These are phyloP conservation scores for Digitonthophagus gazella DNA, from an alignment of 2,888 invertebrate species.

Conservation along the genomic window DNA sequence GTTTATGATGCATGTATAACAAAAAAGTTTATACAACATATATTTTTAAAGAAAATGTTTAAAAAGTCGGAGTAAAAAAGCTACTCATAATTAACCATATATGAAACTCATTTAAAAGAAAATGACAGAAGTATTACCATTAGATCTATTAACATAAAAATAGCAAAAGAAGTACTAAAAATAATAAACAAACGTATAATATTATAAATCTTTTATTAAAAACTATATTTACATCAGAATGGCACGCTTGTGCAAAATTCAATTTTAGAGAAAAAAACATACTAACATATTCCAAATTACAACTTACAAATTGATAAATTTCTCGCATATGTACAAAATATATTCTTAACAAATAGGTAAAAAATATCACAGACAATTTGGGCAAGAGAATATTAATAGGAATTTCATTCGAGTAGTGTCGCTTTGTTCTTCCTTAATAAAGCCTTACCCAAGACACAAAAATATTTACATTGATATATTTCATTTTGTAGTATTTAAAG, in stretches of 20 bases:
- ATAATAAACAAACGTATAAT: constrained; percentile 2
- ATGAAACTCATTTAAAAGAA: too few species aligned
- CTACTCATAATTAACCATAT: too few species aligned
- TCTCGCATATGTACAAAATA: constrained; percentile 9
- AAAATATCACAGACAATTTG: constrained; percentile 48
- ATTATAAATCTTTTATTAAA: constrained; percentile 15
- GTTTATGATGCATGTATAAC: too few species aligned
- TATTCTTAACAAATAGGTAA: constrained; percentile 15
- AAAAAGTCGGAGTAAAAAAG: too few species aligned
- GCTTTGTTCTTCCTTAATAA: constrained; percentile 23
- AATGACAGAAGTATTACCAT: too few species aligned
- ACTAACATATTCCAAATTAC: neutral
- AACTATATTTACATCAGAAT: constrained; percentile 8
- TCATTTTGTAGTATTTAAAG: neutral
- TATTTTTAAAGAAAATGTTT: too few species aligned
- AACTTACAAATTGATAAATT: neutral
- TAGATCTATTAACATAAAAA: too few species aligned
- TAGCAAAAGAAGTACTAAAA: neutral
- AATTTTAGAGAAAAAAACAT: neutral
- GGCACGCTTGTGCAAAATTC: constrained; percentile 5
- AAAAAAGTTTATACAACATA: too few species aligned
- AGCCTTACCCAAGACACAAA: constrained; percentile 24
- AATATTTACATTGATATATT: constrained; percentile 28
- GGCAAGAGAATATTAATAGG: constrained; percentile 47
- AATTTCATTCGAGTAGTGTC: constrained; percentile 32